Base-by-base conservation (phyloP, 2,113 vertebrate genomes). In the Ciconia maguari region DNA sequence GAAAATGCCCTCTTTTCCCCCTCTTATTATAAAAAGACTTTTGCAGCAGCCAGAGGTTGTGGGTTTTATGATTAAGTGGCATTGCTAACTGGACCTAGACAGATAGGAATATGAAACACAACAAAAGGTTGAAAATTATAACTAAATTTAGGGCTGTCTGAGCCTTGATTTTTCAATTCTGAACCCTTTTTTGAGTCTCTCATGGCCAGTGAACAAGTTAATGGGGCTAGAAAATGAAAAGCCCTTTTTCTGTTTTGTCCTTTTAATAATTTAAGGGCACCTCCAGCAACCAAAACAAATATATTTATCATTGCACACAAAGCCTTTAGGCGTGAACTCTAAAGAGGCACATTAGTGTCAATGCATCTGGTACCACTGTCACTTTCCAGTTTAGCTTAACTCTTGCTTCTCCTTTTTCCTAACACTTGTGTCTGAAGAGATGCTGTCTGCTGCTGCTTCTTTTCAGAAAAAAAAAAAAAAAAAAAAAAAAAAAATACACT, bases 261-360 rank as follows among this genome's bases (percentile, higher is more conserved):
- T 96, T 93, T 97, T 87, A 97, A 97, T 97, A 97, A 97, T 97
- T 97, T 95, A 97, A 95, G 80, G 91, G 70, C 71, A 95, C 71
- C 83, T 96, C 81, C 74, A 94, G 91, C 65, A 81, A 96, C 90
- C 36, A 96, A 96, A 97, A 95, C 93, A 97, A 97, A 97, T 93
- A 80, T 95, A 97, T 97, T 97, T 96, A 92, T 97, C 96, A 97
- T 79, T 1, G 5, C 70, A 92, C 85, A 87, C 93, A 92, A 94
- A 96, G 92, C 96, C 95, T 96, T 90, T 96, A 92, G 96, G 96
- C 86, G 0, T 85, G 81, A 89, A 55, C 70, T 87, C 83, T 78
- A 51, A 93, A 96, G 87, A 96, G 90, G 52, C 83, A 89, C 97
- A 96, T 96, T 95, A 94, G 75, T 94, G 96, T 91, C 91, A 84